phyloP scores from a whole-genome alignment of 2,888 invertebrate species.

The Tanytarsus gracilentus region DNA sequence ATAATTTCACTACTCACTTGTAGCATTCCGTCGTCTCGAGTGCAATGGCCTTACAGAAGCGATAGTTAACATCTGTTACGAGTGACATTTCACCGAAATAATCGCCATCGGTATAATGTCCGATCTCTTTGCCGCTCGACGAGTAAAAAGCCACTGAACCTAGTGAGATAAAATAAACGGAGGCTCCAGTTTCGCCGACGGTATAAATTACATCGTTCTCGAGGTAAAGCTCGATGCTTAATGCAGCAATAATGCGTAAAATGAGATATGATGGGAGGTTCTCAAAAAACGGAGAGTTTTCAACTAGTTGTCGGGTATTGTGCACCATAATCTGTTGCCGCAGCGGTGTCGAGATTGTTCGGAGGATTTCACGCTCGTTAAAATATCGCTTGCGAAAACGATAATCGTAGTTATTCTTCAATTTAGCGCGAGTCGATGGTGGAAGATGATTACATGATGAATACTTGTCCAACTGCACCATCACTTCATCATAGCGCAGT shows the following conservation, averaged over 20 bases:
- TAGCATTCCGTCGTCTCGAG: slow-evolving; percentile 24
- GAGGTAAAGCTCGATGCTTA: slow-evolving; percentile 39
- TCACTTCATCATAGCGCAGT: slow-evolving; percentile 36
- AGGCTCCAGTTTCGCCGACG: slow-evolving; percentile 39
- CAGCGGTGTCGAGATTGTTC: slow-evolving; percentile 37
- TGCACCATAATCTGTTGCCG: slow-evolving; percentile 41
- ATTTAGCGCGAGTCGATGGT: slow-evolving; percentile 34
- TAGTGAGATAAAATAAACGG: slow-evolving; percentile 43
- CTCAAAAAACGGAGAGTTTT: slow-evolving; percentile 41
- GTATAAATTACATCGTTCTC: slow-evolving; percentile 42
- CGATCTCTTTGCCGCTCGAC: slow-evolving; percentile 38
- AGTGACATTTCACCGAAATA: slow-evolving; percentile 35
- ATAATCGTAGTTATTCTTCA: slow-evolving; percentile 38
- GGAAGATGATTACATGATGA: slow-evolving; percentile 39
- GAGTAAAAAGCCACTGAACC: slow-evolving; percentile 43
- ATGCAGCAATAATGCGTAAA: slow-evolving; percentile 37
- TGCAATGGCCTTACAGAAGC: slow-evolving; percentile 9
- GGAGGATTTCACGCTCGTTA: slow-evolving; percentile 36
- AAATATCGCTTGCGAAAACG: slow-evolving; percentile 38
- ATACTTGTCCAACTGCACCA: slow-evolving; percentile 37
- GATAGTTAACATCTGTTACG: neutral
- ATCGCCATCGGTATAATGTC: slow-evolving; percentile 40
- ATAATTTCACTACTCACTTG: slow-evolving; percentile 9
- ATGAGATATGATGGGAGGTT: slow-evolving; percentile 38
- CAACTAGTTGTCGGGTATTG: slow-evolving; percentile 40